phyloP scores from a whole-genome alignment of 2,113 vertebrate species.

The Marmota flaviventris region DNA sequence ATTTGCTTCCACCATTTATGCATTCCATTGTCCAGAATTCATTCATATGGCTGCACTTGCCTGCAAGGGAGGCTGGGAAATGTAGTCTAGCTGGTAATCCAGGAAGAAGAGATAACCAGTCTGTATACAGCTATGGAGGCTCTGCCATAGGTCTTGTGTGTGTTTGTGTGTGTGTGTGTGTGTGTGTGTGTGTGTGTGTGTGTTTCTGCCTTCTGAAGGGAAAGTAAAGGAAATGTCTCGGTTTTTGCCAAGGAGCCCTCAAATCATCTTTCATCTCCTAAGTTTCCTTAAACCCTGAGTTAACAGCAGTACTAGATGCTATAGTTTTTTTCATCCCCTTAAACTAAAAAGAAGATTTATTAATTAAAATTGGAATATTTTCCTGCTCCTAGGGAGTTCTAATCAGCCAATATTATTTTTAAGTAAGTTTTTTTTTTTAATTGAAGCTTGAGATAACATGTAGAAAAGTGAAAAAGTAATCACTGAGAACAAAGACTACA shows the following conservation, averaged over 20 bases:
- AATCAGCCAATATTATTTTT: neutral
- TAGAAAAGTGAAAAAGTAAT: neutral
- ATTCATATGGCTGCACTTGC: neutral
- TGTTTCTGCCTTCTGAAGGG: neutral
- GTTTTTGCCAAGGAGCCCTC: neutral
- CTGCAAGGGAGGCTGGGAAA: neutral
- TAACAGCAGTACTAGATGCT: neutral
- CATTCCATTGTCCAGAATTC: neutral
- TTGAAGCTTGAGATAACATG: conserved; percentile 26
- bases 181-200: neutral
- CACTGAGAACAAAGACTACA: neutral
- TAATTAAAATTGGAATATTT: conserved; percentile 14
- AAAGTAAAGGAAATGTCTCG: neutral
- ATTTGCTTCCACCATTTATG: neutral
- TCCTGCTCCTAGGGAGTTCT: neutral
- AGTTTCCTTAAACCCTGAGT: neutral
- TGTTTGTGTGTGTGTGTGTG: neutral
- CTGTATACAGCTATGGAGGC: neutral
- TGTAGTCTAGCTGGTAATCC: neutral
- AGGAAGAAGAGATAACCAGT: neutral
- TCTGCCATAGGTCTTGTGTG: neutral
- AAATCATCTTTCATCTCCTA: neutral
- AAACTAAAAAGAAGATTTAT: neutral
- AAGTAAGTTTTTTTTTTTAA: neutral
- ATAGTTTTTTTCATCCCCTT: neutral